A percentile compares a stretch with the other conserved stretches of the same genome.
Evolutionary conservation across 2,113 vertebrate genomes (phyloP).

Genomic region (Gymnorhina tibicen): DNA sequence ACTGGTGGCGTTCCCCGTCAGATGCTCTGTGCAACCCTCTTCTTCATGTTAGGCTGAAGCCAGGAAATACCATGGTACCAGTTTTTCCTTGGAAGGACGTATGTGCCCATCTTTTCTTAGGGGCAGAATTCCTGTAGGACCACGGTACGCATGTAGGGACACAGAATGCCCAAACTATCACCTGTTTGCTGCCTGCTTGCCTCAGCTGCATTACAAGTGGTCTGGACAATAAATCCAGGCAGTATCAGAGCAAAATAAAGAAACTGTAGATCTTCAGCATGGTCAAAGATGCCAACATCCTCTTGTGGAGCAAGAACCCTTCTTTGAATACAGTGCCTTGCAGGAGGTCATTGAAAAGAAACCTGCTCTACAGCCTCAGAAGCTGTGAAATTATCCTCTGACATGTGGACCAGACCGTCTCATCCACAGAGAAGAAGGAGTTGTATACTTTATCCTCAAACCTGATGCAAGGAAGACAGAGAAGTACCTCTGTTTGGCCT

Average conservation of each 20-base stretch:
- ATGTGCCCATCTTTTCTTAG: not conserved
- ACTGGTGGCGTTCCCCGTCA: not conserved
- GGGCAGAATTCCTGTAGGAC: not conserved
- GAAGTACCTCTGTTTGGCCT: not conserved
- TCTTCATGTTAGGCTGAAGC: no score
- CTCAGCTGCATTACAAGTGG: not conserved
- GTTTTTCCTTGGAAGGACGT: not conserved
- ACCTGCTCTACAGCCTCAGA: not conserved
- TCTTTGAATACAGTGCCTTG: not conserved
- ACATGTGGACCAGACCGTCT: not conserved
- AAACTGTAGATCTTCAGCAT: not conserved
- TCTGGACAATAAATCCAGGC: not conserved
- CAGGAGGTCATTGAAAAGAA: not conserved
- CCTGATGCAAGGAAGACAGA: not conserved
- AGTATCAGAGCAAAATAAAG: not conserved
- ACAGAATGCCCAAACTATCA: not conserved
- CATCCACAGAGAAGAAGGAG: not conserved
- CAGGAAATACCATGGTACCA: not conserved
- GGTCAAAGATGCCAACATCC: not conserved
- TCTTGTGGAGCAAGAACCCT: not conserved
- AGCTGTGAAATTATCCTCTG: not conserved
- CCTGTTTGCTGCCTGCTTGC: not conserved
- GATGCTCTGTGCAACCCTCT: not conserved
- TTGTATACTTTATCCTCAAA: not conserved
- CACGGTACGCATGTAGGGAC: fast-evolving